These are phyloP conservation scores for Daubentonia madagascariensis DNA, from an alignment of 2,113 vertebrate genomes.

Conservation along the genomic window DNA sequence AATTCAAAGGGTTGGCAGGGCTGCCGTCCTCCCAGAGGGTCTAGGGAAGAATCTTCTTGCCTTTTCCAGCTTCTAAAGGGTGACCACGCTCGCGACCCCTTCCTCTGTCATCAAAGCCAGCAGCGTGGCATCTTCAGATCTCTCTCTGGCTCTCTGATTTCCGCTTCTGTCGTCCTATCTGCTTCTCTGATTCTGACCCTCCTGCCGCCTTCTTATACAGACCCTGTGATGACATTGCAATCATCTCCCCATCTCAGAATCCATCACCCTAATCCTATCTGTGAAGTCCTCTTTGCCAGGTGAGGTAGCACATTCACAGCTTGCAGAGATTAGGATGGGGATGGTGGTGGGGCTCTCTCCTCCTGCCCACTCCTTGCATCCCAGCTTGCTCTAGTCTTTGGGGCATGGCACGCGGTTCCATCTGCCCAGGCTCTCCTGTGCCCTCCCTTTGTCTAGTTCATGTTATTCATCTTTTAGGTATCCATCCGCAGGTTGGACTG, in stretches of 20 bases:
- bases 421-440: not conserved
- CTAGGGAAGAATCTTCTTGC: not conserved
- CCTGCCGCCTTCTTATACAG: not conserved
- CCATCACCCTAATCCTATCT: not conserved
- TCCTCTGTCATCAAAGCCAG: not conserved
- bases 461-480: not conserved
- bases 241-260: not conserved
- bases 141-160: not conserved
- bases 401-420: fast-evolving
- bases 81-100: not conserved
- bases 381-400: not conserved
- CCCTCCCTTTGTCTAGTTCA: not conserved
- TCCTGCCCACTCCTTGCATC: too few relatives aligned
- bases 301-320: not conserved
- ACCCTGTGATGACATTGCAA: not conserved
- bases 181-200: not conserved
- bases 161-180: not conserved
- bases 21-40: not conserved
- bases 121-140: not conserved
- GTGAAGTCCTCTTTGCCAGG: not conserved
- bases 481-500: not conserved
- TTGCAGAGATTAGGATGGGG: not conserved
- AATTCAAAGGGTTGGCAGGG: not conserved
- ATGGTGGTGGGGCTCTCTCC: not conserved
- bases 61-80: not conserved